A percentile compares a stretch with the other conserved stretches of the same genome.
Conservation (phyloP, 1,140 invertebrate genomes). For the Pseudobourletiella spinata region DNA sequence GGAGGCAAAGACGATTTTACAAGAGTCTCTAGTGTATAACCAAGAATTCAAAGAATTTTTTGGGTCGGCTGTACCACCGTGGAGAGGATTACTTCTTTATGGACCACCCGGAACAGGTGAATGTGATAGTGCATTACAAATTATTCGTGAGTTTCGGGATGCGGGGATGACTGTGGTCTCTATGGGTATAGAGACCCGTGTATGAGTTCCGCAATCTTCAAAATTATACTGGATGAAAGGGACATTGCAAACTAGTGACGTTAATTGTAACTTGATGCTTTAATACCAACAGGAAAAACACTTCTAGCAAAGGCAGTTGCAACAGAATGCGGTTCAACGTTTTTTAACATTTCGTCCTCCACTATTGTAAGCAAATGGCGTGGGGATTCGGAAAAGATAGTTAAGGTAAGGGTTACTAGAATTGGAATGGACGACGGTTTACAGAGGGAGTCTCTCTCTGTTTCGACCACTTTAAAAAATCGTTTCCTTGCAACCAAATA, state of each 20-base stretch:
- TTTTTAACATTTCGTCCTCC: slow-evolving; percentile 85
- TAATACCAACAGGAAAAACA: slow-evolving; percentile 61
- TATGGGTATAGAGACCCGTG: too few relatives aligned
- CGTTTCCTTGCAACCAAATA: too few relatives aligned
- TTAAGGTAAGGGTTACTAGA: slow-evolving; percentile 54
- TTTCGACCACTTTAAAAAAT: too few relatives aligned
- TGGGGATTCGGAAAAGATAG: slow-evolving; percentile 87
- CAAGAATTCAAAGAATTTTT: slow-evolving; percentile 77
- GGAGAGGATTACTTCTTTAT: slow-evolving; percentile 74
- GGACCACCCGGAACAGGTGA: slow-evolving; percentile 70
- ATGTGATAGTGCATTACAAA: too few relatives aligned
- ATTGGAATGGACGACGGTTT: too few relatives aligned
- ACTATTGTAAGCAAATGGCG: slow-evolving; percentile 87
- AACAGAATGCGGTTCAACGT: slow-evolving; percentile 70
- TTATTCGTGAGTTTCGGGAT: too few relatives aligned
- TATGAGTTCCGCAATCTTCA: too few relatives aligned
- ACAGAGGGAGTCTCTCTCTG: too few relatives aligned
- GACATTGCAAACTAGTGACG: too few relatives aligned
- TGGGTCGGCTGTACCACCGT: slow-evolving; percentile 63
- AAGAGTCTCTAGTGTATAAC: slow-evolving; percentile 81
- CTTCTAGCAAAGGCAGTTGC: slow-evolving; percentile 79
- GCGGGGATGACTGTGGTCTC: too few relatives aligned
- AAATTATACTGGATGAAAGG: too few relatives aligned
- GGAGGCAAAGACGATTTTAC: slow-evolving; percentile 69
- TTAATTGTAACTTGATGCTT: too few relatives aligned